Evolutionary conservation across 2,888 invertebrate genomes (phyloP).

Genomic region (Meta bourneti): DNA sequence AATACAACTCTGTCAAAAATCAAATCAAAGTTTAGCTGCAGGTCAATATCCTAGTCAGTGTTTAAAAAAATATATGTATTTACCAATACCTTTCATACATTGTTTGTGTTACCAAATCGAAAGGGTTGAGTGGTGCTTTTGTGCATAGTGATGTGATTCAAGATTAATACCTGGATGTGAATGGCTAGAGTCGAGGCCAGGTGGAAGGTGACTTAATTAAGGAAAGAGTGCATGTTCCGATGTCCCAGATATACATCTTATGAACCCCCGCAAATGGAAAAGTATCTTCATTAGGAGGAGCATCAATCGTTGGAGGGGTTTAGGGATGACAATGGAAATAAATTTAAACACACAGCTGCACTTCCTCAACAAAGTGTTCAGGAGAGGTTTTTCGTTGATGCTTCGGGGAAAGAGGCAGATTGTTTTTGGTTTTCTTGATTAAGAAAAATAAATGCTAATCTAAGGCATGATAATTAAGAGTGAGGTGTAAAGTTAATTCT

Average conservation of each 20-base stretch:
- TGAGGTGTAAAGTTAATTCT: too few relatives aligned
- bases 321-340: neutral
- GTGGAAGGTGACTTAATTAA: constrained; percentile 48
- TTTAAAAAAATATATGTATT: neutral
- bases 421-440: too few relatives aligned
- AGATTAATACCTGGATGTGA: constrained; percentile 14
- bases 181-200: constrained; percentile 10
- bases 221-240: constrained; percentile 39
- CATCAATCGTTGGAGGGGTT: constrained; percentile 27
- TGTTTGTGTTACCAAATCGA: too few relatives aligned
- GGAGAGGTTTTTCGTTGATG: too few relatives aligned
- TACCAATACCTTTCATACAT: neutral
- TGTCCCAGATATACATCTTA: constrained; percentile 22
- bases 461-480: too few relatives aligned
- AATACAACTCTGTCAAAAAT: too few relatives aligned
- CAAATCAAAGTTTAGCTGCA: too few relatives aligned
- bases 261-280: constrained; percentile 28
- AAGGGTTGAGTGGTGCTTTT: constrained; percentile 6
- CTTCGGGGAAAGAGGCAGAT: too few relatives aligned
- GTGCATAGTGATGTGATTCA: neutral
- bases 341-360: neutral
- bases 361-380: too few relatives aligned
- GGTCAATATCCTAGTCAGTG: neutral
- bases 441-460: too few relatives aligned
- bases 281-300: constrained; percentile 40